A percentile compares a stretch with the other conserved stretches of the same genome.
Evolutionary conservation across 2,888 invertebrate genomes (phyloP).

Genomic region (Agonopterix heracliana): DNA sequence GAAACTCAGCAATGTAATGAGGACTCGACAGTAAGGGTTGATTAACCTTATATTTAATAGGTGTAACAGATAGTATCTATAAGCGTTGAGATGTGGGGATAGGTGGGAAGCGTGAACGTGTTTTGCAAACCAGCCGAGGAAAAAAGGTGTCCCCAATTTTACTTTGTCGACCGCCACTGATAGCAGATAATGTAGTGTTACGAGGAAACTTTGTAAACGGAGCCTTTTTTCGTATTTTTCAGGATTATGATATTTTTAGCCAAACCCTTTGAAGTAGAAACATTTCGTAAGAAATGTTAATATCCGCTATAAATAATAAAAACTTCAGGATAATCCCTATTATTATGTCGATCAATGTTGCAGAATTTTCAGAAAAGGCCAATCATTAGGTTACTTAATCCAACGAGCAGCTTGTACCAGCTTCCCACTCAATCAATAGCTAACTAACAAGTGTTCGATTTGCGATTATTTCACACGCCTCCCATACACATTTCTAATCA

Average conservation of each 20-base stretch:
- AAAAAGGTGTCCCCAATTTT: slow-evolving; percentile 73
- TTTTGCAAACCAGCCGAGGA: slow-evolving; percentile 72
- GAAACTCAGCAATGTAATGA: slow-evolving; percentile 34
- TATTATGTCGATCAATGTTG: no score
- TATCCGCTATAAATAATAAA: no score
- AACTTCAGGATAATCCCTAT: no score
- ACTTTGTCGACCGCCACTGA: slow-evolving; percentile 66
- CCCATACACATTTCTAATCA: slow-evolving; percentile 60
- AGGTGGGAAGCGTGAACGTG: slow-evolving; percentile 74
- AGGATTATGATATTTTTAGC: not conserved
- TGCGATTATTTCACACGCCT: slow-evolving; percentile 44
- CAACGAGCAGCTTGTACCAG: not conserved
- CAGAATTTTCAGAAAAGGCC: no score
- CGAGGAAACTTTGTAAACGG: slow-evolving; percentile 51
- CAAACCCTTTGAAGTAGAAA: not conserved
- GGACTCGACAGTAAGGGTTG: slow-evolving; percentile 3
- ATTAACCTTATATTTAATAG: slow-evolving; percentile 35
- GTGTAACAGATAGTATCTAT: slow-evolving; percentile 72
- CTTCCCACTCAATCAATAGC: not conserved
- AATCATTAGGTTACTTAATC: not conserved
- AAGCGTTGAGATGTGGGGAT: slow-evolving; percentile 74
- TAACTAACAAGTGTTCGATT: not conserved
- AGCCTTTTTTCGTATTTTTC: slow-evolving; percentile 35
- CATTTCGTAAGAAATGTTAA: no score
- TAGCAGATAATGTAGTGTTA: slow-evolving; percentile 64